Evolutionary conservation across 2,888 invertebrate genomes (phyloP).

Genomic region (Odontomyia ornata): DNA sequence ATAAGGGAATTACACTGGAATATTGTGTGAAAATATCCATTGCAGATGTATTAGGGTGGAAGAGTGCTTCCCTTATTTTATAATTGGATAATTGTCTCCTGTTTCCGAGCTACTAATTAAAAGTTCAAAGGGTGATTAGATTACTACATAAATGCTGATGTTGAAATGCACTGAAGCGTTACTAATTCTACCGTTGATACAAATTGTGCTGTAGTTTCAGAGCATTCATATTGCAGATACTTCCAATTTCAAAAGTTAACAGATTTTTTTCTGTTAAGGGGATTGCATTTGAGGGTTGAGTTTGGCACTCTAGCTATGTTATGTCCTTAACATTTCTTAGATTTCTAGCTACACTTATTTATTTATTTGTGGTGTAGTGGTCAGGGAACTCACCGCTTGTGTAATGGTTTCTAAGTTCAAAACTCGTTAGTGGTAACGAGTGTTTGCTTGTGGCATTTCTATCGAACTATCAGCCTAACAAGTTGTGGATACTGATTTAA

Average conservation of each 20-base stretch:
- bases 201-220: too few species aligned
- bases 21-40: not conserved
- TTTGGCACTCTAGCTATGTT: not conserved
- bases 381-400: too few species aligned
- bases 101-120: constrained; percentile 29
- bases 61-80: not conserved
- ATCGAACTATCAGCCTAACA: too few species aligned
- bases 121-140: constrained; percentile 15
- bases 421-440: too few species aligned
- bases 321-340: not conserved
- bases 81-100: not conserved
- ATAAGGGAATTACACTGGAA: not conserved
- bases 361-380: too few species aligned
- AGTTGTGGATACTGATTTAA: too few species aligned
- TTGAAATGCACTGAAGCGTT: not conserved
- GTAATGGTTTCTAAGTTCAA: too few species aligned
- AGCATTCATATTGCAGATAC: too few species aligned
- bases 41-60: not conserved
- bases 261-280: not conserved
- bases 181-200: not conserved
- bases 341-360: not conserved
- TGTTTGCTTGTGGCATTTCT: too few species aligned
- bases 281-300: not conserved
- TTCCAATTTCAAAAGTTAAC: too few species aligned
- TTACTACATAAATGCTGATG: constrained; percentile 6